A percentile compares a stretch with the other conserved stretches of the same genome.
These are phyloP conservation scores for Idaea straminata DNA, from an alignment of 2,888 invertebrate species.

Conservation along the genomic window DNA sequence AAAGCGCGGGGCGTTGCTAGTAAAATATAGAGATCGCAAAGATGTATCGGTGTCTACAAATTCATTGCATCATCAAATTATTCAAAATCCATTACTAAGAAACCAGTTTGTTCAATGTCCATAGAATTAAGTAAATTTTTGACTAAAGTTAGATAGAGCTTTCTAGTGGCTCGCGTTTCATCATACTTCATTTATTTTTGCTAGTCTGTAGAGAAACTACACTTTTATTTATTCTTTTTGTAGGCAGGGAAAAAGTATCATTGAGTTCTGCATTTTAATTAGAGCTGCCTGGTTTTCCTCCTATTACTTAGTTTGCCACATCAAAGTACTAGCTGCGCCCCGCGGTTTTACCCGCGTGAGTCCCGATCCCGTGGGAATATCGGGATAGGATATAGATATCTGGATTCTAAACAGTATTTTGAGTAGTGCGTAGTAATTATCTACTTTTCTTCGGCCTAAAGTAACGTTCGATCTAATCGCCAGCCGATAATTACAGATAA, in stretches of 20 bases:
- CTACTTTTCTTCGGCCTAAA: background rate
- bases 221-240: background rate
- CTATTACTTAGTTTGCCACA: background rate
- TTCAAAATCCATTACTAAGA: background rate
- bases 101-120: background rate
- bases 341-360: too few species aligned
- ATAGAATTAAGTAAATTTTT: background rate
- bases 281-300: background rate
- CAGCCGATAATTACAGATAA: background rate
- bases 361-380: too few species aligned
- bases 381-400: background rate
- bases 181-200: background rate
- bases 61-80: background rate
- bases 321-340: too few species aligned
- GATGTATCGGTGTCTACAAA: background rate
- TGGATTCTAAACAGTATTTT: background rate
- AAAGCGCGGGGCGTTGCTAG: background rate
- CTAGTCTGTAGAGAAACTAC: too few species aligned
- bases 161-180: background rate
- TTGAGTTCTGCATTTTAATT: background rate
- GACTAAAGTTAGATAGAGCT: background rate
- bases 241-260: background rate
- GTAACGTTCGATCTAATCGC: background rate
- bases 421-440: background rate
- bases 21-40: too few species aligned